Conservation (phyloP, 2,888 invertebrate species). For the Arctia plantaginis region DNA sequence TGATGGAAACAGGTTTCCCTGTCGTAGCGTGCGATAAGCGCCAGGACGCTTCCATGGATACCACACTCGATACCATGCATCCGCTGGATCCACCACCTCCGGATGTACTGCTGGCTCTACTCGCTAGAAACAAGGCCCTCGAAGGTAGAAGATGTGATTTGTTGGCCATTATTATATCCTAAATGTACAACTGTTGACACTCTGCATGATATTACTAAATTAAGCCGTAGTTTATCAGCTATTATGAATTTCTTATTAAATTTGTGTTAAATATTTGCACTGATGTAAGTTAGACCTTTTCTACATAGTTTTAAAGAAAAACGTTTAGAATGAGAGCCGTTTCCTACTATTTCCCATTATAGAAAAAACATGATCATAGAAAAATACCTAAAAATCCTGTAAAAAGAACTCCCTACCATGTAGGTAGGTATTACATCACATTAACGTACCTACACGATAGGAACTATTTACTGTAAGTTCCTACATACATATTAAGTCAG, state of each 20-base stretch:
- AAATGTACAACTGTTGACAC: not conserved
- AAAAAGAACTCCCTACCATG: not conserved
- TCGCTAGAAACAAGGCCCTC: slow-evolving; percentile 94
- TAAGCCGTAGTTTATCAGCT: not conserved
- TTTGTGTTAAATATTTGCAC: no score
- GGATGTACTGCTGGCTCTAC: slow-evolving; percentile 93
- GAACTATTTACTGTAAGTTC: no score
- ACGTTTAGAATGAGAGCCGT: no score
- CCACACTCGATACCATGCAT: slow-evolving; percentile 73
- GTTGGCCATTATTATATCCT: not conserved
- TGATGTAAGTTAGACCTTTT: no score
- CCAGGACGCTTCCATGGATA: slow-evolving; percentile 67
- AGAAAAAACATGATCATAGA: no score
- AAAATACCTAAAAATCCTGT: not conserved
- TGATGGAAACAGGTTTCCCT: slow-evolving; percentile 71
- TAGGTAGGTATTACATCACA: no score
- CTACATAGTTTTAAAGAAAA: no score
- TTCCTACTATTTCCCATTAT: no score
- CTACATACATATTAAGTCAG: not conserved
- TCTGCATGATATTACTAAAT: not conserved
- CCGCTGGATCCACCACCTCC: slow-evolving; percentile 89
- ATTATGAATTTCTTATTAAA: no score
- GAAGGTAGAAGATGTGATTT: slow-evolving; percentile 90
- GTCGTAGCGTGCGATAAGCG: slow-evolving; percentile 71
- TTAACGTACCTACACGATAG: no score